Evolutionary conservation across 2,888 invertebrate genomes (phyloP), one percentile per base, ranked within the genome.

Genomic region (Nomada lathburiana): DNA sequence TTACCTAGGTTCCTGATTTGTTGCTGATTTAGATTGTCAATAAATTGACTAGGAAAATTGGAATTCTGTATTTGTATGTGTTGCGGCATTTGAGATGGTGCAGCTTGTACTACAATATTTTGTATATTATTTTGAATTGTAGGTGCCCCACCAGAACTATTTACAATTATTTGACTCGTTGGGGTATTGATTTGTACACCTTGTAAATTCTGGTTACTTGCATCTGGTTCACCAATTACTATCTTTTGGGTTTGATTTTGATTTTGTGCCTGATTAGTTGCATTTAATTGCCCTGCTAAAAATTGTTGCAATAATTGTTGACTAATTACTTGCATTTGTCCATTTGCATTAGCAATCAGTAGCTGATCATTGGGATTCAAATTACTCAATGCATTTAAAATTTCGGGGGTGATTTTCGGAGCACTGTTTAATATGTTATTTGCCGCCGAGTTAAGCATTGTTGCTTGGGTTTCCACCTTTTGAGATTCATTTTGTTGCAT

Each of bases 121-220:
- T 94, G 94, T 69, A 94, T 94, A 71, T 94, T 94, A 76, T 94
- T 94, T 77, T 94, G 94, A 80, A 94, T 94, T 2, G 94, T 94
- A 36, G 94, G 94, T 11, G 93, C 94, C 9, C 94, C 94, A 20
- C 94, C 94, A 29, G 94, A 93, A 83, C 94, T 94, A 71, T 94
- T 94, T 1, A 94, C 94, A 77, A 94, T 94, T 73, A 94, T 94
- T 68, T 94, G 94, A 89, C 94, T 93, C 2, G 92, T 93, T 5
- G 94, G 94, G 18, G 94, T 94, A 76, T 94, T 93, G 64, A 94
- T 94, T 65, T 94, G 94, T 13, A 94, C 90, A 52, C 93, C 94
- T 71, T 93, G 94, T 60, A 93, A 79, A 84, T 92, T 93, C 76
- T 93, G 92, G 82, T 89, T 93, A 57, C 85, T 91, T 1, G 91